Evolutionary conservation across 2,113 vertebrate species (phyloP), one percentile per base, ranked within the genome.

Genomic region (Condylura cristata): DNA sequence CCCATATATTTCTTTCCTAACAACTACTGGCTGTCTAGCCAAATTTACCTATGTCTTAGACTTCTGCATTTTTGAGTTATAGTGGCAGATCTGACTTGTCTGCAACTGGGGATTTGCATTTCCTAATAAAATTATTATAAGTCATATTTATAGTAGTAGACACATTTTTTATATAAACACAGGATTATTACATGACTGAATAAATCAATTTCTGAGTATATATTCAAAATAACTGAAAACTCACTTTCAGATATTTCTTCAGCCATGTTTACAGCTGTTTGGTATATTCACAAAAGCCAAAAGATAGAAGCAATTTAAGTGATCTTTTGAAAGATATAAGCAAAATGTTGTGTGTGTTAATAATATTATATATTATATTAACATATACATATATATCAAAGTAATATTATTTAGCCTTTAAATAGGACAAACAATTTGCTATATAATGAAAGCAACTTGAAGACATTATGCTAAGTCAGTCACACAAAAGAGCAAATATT

Each of bases 201-300:
- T 20, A 22, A 56, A 16, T 56, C 53, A 22, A 8, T 20, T 56
- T 22, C 53, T 56, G 53, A 22, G 53, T 56, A 56, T 56, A 8
- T 56, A 22, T 6, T 56, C 20, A 56, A 56, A 22, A 56, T 56
- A 56, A 56, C 8, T 56, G 53, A 56, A 56, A 56, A 56, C 53
- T 22, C 6, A 56, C 18, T 22, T 56, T 7, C 53, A 56, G 53
- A 22, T 56, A 56, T 20, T 56, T 56, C 20, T 56, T 20, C 20
- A 56, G 17, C 53, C 53, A 24, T 56, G 53, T 56, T 56, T 56
- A 56, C 53, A 70, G 66, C 30, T n/a, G n/a, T n/a, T n/a, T n/a
- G 39, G 17, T 16, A 96, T 89, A 94, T 90, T 56, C 63, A 74
- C 18, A 76, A 63, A 92, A 96, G 92, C 51, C 85, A 98, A 96